Conservation (phyloP, 2,888 invertebrate species). For the Polyommatus icarus region DNA sequence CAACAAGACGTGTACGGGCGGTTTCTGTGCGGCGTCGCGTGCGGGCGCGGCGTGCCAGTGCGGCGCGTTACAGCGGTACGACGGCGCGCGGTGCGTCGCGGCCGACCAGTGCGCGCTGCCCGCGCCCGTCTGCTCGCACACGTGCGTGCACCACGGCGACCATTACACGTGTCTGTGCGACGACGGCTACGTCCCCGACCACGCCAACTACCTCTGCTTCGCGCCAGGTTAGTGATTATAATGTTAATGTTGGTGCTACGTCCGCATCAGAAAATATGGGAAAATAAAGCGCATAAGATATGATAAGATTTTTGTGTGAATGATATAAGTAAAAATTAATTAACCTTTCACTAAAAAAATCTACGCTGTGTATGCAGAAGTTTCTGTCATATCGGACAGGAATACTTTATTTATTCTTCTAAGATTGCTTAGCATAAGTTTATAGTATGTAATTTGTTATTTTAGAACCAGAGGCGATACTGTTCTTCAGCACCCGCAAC, state of each 20-base stretch:
- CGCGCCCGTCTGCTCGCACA: conserved; percentile 85
- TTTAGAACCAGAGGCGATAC: conserved; percentile 82
- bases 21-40: conserved; percentile 64
- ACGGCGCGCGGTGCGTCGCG: conserved; percentile 74
- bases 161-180: conserved; percentile 84
- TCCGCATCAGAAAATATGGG: no score
- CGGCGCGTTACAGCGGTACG: conserved; percentile 57
- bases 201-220: conserved; percentile 54
- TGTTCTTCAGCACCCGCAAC: conserved; percentile 84
- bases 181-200: conserved; percentile 54
- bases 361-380: no score
- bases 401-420: not conserved
- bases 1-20: conserved; percentile 55
- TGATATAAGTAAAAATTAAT: no score
- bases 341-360: no score
- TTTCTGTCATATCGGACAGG: no score
- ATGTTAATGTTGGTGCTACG: conserved; percentile 28
- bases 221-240: conserved; percentile 52
- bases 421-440: not conserved
- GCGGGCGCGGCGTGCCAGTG: conserved; percentile 58
- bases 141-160: conserved; percentile 81
- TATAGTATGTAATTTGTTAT: not conserved
- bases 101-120: conserved; percentile 83
- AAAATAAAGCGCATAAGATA: no score
- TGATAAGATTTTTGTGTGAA: no score